Conservation (phyloP, 2,113 vertebrate species). For the Rhineura floridana region DNA sequence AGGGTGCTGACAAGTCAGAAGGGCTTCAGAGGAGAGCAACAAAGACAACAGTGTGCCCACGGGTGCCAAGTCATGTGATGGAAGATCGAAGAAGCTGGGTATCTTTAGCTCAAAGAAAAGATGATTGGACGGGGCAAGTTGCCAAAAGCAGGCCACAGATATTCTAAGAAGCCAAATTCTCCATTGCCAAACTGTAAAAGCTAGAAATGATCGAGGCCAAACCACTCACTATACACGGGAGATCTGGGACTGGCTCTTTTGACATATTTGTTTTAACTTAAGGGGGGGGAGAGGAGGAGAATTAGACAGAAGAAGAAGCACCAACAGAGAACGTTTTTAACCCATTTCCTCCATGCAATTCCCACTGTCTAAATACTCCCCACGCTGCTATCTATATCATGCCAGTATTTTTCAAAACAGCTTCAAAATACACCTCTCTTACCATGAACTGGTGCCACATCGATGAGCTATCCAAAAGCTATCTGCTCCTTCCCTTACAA, state of each 20-base stretch:
- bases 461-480: neutral
- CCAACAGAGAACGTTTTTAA: neutral
- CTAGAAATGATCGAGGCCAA: neutral
- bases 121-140: neutral
- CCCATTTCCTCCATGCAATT: neutral
- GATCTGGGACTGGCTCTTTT: neutral
- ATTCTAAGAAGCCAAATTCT: neutral
- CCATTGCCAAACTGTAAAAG: no score
- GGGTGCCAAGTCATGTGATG: neutral
- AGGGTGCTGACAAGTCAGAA: neutral
- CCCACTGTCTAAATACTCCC: neutral
- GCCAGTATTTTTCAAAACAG: neutral
- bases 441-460: neutral
- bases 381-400: neutral
- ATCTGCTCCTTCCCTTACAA: neutral
- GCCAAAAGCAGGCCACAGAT: neutral
- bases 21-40: neutral
- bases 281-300: neutral
- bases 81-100: neutral
- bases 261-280: neutral
- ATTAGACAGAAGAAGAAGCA: neutral
- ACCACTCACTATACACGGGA: neutral
- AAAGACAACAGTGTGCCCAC: neutral
- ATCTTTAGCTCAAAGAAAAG: neutral
- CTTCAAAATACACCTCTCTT: neutral